These are phyloP conservation scores for Mythimna lalbum DNA, from an alignment of 2,888 invertebrate species.

Conservation along the genomic window DNA sequence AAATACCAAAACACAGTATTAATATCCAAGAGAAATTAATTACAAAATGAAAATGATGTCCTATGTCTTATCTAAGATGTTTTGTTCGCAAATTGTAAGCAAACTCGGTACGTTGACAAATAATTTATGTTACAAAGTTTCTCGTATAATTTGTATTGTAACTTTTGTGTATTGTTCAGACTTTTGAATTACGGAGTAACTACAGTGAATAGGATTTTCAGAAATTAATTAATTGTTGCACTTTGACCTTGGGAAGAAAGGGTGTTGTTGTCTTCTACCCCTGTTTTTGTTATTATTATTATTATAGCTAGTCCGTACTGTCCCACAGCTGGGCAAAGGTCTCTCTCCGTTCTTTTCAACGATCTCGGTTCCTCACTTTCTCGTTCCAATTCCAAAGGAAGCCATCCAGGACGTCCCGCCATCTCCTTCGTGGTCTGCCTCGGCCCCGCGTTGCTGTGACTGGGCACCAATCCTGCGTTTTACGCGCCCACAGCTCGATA, in stretches of 20 bases:
- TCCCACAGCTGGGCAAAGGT: too few relatives aligned
- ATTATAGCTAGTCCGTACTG: too few relatives aligned
- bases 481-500: too few relatives aligned
- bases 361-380: too few relatives aligned
- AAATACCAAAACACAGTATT: conserved; percentile 26
- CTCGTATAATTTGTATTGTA: conserved; percentile 39
- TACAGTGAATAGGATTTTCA: neutral
- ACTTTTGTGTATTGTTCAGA: conserved; percentile 36
- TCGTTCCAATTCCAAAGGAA: too few relatives aligned
- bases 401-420: too few relatives aligned
- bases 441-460: too few relatives aligned
- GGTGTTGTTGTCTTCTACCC: too few relatives aligned
- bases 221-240: conserved; percentile 10
- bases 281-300: too few relatives aligned
- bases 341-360: too few relatives aligned
- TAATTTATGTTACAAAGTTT: conserved; percentile 48
- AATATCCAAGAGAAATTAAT: conserved; percentile 50
- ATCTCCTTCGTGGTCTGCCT: too few relatives aligned
- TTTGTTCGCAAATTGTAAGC: conserved; percentile 48
- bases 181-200: conserved; percentile 34
- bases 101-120: conserved; percentile 44
- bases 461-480: too few relatives aligned
- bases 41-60: conserved; percentile 48
- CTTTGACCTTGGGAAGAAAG: neutral
- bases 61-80: conserved; percentile 51